Percentiles rank a stretch among this genome's conserved stretches.
Conservation (phyloP, 1,140 invertebrate species). For the Nixonia krombeini region DNA sequence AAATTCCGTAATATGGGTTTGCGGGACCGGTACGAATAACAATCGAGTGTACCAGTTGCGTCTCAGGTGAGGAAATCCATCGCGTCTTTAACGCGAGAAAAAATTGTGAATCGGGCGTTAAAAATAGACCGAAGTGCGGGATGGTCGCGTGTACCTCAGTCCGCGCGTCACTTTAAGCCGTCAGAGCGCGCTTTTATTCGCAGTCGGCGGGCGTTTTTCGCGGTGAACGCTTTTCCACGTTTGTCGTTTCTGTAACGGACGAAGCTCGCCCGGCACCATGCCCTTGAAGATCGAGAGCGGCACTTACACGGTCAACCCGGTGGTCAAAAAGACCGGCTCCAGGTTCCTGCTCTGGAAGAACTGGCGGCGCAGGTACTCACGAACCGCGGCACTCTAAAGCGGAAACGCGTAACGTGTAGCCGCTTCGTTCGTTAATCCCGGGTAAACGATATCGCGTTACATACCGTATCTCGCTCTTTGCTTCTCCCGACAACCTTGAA, state of each 20-base stretch:
- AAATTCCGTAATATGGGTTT: no score
- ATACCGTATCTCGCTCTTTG: no score
- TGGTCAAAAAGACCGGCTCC: conserved; percentile 58
- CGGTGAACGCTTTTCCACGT: no score
- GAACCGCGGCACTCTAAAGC: conserved; percentile 10
- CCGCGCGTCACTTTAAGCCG: not conserved
- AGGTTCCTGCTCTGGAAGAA: conserved; percentile 67
- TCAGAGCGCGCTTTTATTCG: not conserved
- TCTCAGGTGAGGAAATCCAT: no score
- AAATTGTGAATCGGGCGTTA: conserved; percentile 3
- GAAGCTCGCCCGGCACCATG: conserved; percentile 51
- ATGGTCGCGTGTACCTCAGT: not conserved
- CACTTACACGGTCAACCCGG: conserved; percentile 66
- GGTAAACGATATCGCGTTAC: conserved; percentile 2
- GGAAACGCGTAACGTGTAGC: not conserved
- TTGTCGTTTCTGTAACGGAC: conserved; percentile 13
- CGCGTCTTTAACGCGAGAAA: no score
- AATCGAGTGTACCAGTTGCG: no score
- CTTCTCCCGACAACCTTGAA: no score
- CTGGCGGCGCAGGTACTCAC: conserved; percentile 66
- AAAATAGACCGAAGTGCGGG: conserved; percentile 21
- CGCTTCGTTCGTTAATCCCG: conserved; percentile 12
- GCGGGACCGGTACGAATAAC: no score
- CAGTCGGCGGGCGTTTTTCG: conserved; percentile 21
- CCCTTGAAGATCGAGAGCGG: conserved; percentile 68